Conservation (phyloP, 2,888 invertebrate species). For the Cecidostiba fungosa region DNA sequence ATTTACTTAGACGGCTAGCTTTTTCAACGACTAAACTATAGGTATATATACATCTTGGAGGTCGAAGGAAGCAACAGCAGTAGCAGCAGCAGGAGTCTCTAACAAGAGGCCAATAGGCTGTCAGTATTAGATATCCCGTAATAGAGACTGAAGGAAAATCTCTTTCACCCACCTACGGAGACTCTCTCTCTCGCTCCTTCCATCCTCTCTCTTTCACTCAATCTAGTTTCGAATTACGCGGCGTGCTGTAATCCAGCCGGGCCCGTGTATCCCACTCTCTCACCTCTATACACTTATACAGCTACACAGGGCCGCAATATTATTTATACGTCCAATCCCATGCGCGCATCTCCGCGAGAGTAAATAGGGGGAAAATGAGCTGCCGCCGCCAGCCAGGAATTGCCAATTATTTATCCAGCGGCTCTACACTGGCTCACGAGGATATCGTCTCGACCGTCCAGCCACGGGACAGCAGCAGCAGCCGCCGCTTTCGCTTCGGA, state of each 20-base stretch:
- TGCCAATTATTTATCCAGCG: slow-evolving; percentile 73
- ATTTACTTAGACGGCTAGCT: neutral
- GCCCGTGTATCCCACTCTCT: neutral
- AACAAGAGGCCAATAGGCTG: slow-evolving; percentile 25
- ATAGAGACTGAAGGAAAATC: slow-evolving; percentile 30
- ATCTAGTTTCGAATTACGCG: slow-evolving; percentile 44
- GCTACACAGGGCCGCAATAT: slow-evolving; percentile 21
- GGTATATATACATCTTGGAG: neutral
- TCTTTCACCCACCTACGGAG: slow-evolving; percentile 1
- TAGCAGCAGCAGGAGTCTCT: neutral
- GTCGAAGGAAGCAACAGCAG: neutral
- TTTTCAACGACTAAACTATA: neutral
- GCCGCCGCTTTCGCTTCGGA: neutral
- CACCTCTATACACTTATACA: neutral
- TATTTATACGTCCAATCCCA: slow-evolving; percentile 43
- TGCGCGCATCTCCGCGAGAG: slow-evolving; percentile 31
- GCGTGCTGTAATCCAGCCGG: neutral
- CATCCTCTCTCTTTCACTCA: slow-evolving; percentile 6
- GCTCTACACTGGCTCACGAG: slow-evolving; percentile 51
- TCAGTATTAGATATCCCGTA: neutral
- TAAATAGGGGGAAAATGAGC: slow-evolving; percentile 50
- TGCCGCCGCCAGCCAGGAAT: slow-evolving; percentile 64
- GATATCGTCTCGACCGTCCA: slow-evolving; percentile 30
- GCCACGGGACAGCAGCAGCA: slow-evolving; percentile 47
- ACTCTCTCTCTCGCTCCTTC: neutral